Evolutionary conservation across 2,113 vertebrate genomes (phyloP).

Genomic region (Argyrosomus japonicus): DNA sequence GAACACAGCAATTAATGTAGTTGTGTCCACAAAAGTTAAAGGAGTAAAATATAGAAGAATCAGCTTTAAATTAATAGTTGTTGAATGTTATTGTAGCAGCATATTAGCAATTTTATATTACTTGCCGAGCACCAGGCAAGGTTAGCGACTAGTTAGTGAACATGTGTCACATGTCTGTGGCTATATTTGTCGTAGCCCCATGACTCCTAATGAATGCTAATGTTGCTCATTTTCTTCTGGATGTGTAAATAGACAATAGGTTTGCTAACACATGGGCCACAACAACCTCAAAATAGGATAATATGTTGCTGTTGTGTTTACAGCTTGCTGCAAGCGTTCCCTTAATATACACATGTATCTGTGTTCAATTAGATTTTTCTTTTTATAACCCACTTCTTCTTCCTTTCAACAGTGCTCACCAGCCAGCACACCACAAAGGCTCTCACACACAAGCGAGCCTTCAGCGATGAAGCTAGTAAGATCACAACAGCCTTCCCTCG

Average conservation of each 20-base stretch:
- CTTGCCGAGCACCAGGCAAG: too few relatives aligned
- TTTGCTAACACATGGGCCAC: background rate
- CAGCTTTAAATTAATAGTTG: too few relatives aligned
- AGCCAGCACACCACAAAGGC: slow-evolving; percentile 84
- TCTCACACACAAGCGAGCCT: slow-evolving; percentile 92
- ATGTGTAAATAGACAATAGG: background rate
- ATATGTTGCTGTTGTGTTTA: background rate
- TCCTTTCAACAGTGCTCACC: slow-evolving; percentile 72
- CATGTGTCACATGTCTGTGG: too few relatives aligned
- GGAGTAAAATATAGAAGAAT: too few relatives aligned
- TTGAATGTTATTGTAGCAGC: too few relatives aligned
- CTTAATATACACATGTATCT: too few relatives aligned
- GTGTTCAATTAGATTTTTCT: background rate
- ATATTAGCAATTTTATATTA: too few relatives aligned
- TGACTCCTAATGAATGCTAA: background rate
- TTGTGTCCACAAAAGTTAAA: too few relatives aligned
- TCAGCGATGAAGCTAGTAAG: slow-evolving; percentile 91
- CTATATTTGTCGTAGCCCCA: too few relatives aligned
- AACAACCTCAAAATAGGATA: background rate
- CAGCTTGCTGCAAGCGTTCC: background rate
- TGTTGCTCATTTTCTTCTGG: background rate
- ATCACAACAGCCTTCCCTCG: slow-evolving; percentile 70
- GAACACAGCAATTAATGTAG: too few relatives aligned
- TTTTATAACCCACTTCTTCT: slow-evolving; percentile 7
- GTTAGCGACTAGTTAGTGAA: too few relatives aligned